Base-by-base conservation (phyloP, 2,888 invertebrate genomes). In the Pogonocherus hispidulus region DNA sequence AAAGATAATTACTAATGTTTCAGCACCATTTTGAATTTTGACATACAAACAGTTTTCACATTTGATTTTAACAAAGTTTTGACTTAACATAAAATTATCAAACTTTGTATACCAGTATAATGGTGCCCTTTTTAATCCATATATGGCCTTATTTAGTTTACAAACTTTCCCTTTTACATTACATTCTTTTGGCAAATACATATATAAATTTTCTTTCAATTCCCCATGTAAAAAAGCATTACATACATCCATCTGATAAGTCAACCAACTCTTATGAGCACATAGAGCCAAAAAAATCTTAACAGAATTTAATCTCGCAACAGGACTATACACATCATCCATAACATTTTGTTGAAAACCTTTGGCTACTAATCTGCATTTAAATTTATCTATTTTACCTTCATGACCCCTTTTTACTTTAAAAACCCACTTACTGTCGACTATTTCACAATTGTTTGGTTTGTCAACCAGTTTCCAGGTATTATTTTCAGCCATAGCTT, bases 181-280 rank as follows among this genome's bases (percentile, higher is more conserved):
- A 19, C 16, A 16, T 16, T 19, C 16, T 46, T 46, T 46, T 18
- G 46, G 46, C 8, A 46, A 46, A 19, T 46, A 18, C 46, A 46
- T 46, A 46, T 46, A 18, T 1, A 46, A 18, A 4, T 46, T 19
- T 18, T 46, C 2, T 18, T 19, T 46, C 1, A 46, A 9, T 5
- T 46, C 46, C 8, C 46, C 46, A 6, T 46, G 19, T 9, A 46
- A 14, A 8, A 46, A 46, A 46, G 46, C 46, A 18, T 9, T 46
- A 8, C 46, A 46, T 18, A 46, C 46, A 18, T 46, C 46, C 46
- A 46, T 46, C 16, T 46, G 46, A 18, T 46, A 46, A 46, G 16
- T 46, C 5, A 3, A 19, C 46, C 46, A 46, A 46, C 16, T 18
- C 19, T 18, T 2, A 46, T 46, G n/a, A 2, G 9, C 46, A 18